Evolutionary conservation across 2,797 vertebrate genomes (phyloP).

Genomic region (Cyprinella venusta): DNA sequence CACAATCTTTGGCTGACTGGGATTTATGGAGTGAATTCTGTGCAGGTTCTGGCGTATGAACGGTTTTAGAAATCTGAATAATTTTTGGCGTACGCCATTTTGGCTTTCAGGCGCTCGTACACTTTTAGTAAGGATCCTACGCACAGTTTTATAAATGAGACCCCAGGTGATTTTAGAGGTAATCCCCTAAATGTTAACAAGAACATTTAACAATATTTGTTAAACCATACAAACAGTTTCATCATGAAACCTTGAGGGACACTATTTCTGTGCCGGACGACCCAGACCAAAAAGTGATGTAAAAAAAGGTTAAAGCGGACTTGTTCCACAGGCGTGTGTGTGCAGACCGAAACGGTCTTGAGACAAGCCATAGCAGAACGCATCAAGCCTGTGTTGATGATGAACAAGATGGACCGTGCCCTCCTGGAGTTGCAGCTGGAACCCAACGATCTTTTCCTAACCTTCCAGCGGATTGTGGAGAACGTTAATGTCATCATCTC

Average conservation of each 20-base stretch:
- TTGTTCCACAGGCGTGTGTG: constrained; percentile 64
- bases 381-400: constrained; percentile 68
- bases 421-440: constrained; percentile 71
- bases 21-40: too few relatives aligned
- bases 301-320: not conserved
- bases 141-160: too few relatives aligned
- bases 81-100: too few relatives aligned
- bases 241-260: not conserved
- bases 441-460: constrained; percentile 67
- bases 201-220: not conserved
- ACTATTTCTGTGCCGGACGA: not conserved
- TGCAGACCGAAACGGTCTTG: constrained; percentile 70
- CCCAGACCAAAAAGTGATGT: not conserved
- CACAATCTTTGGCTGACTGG: too few relatives aligned
- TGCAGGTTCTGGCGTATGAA: too few relatives aligned
- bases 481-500: constrained; percentile 71
- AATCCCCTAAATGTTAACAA: not conserved
- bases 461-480: constrained; percentile 68
- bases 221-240: not conserved
- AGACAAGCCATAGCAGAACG: constrained; percentile 66
- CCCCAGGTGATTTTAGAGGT: too few relatives aligned
- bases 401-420: constrained; percentile 72
- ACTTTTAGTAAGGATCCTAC: too few relatives aligned
- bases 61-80: too few relatives aligned
- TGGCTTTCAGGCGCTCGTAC: too few relatives aligned